These are phyloP conservation scores for Tenthredo livida DNA, from an alignment of 2,888 invertebrate species.

Conservation along the genomic window DNA sequence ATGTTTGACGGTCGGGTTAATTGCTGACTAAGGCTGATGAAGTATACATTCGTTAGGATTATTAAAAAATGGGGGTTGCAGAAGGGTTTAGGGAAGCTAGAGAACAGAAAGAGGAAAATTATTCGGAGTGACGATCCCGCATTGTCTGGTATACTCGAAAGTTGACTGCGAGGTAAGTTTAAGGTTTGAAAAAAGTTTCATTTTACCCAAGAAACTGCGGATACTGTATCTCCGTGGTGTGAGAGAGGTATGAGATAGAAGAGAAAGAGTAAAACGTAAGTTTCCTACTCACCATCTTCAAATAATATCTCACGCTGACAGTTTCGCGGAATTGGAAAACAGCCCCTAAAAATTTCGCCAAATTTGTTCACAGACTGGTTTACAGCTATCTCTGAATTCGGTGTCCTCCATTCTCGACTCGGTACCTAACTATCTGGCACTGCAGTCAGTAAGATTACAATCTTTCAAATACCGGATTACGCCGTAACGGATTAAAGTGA, in stretches of 20 bases:
- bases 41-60: neutral
- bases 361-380: constrained; percentile 27
- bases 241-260: neutral
- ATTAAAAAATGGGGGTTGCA: neutral
- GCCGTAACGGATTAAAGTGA: neutral
- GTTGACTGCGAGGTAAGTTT: constrained; percentile 4
- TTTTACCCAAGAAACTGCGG: constrained; percentile 6
- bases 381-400: neutral
- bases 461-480: neutral
- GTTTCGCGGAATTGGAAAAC: constrained; percentile 20
- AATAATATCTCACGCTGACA: constrained; percentile 21
- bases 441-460: neutral
- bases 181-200: constrained; percentile 17
- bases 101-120: neutral
- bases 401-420: neutral
- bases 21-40: neutral
- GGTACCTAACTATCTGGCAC: neutral
- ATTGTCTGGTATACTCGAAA: neutral
- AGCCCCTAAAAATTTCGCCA: neutral
- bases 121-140: neutral
- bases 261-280: neutral
- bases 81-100: neutral
- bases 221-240: neutral
- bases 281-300: constrained; percentile 26
- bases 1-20: constrained; percentile 14